Evolutionary conservation across 2,888 invertebrate genomes (phyloP).

Genomic region (Rhagonycha fulva): DNA sequence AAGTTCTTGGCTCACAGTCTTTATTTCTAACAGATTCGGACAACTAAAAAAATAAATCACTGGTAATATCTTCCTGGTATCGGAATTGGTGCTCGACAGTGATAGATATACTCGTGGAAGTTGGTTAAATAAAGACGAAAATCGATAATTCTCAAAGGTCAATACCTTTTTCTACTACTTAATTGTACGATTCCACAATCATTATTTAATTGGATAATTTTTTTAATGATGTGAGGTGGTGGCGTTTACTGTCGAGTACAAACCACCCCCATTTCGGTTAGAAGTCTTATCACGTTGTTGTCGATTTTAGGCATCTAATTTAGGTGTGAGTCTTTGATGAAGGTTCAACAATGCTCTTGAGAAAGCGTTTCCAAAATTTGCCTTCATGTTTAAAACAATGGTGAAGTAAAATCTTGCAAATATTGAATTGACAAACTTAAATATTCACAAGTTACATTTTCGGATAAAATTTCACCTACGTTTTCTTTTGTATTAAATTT

Average conservation of each 20-base stretch:
- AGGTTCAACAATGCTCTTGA: neutral
- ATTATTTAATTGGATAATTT: neutral
- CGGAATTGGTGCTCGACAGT: slow-evolving; percentile 24
- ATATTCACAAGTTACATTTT: neutral
- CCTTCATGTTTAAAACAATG: neutral
- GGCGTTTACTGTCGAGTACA: neutral
- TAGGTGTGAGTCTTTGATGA: neutral
- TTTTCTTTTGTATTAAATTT: neutral
- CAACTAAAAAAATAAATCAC: slow-evolving; percentile 28
- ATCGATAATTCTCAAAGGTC: slow-evolving; percentile 5
- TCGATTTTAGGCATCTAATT: neutral
- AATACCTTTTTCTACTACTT: neutral
- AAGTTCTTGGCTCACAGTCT: slow-evolving; percentile 11
- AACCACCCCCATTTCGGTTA: neutral
- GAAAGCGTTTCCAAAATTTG: neutral
- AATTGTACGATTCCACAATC: neutral
- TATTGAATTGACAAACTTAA: neutral
- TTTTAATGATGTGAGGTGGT: neutral
- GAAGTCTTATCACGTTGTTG: neutral
- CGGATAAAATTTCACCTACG: neutral
- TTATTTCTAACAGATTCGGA: slow-evolving; percentile 13
- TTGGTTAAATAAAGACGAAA: slow-evolving; percentile 21
- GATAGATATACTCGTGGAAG: slow-evolving; percentile 23
- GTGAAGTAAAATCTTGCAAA: neutral
- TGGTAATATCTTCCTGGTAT: slow-evolving; percentile 25